Base-by-base conservation (phyloP, 2,113 vertebrate species). In the Ciconia maguari region DNA sequence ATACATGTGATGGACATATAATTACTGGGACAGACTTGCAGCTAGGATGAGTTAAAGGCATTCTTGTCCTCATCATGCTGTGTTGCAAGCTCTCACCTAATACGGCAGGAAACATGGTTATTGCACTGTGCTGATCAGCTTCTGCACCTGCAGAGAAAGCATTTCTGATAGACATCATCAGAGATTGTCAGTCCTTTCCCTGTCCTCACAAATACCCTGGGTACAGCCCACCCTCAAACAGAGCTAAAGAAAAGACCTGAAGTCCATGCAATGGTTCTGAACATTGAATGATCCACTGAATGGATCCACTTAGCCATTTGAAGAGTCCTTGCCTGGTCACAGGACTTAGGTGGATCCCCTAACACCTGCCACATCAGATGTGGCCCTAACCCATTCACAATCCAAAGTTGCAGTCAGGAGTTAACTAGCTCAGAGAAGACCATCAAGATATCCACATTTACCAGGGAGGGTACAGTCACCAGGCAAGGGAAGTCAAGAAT, bases 61-160 rank as follows among this genome's bases (percentile, higher is more conserved):
- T 77, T 76, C 22, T 82, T 65, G 60, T 24, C 52, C 21, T 30
- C 44, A 34, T 49, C 41, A 11, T 7, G 13, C 21, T 61, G 34
- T 66, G 19, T 44, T 68, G 25, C 46, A 87, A 32, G n/a, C 6
- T 77, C 51, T 92, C 49, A 69, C 34, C 19, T 69, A 57, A 72
- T 46, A 13, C 0, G 4, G 18, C 27, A 64, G 44, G 57, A 79
- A 89, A 41, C 0, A 1, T 29, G 17, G 9, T 44, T 76, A 52
- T 69, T 1, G 0, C 19, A 29, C 34, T 0, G 0, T 66, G 42
- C 11, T 62, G 10, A 30, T 64, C 44, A 61, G 27, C 54, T 79
- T 72, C 49, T 85, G 51, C 49, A 58, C 16, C 13, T 79, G 30
- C 30, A 44, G 34, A 89, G 77, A 48, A 71, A 87, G 19, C 9